Percentiles rank a stretch among this genome's conserved stretches.
phyloP scores from a whole-genome alignment of 2,113 vertebrate genomes.

The Todiramphus chloris region DNA sequence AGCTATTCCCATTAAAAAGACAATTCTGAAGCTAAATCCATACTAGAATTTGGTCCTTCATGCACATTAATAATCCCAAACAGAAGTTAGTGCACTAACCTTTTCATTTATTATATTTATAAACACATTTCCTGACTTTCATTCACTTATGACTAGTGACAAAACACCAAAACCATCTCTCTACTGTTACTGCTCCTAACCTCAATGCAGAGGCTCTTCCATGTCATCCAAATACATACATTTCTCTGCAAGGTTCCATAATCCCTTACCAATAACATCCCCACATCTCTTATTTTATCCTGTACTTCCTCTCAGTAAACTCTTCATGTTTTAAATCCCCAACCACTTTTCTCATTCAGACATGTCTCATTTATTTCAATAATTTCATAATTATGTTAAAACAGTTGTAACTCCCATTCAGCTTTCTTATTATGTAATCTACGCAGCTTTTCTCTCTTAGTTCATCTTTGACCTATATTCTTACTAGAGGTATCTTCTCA shows the following conservation, averaged over 20 bases:
- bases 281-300: background rate
- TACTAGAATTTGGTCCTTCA: background rate
- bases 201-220: background rate
- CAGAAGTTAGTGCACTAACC: background rate
- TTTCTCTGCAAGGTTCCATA: background rate
- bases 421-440: background rate
- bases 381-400: conserved; percentile 7
- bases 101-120: background rate
- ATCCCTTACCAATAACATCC: background rate
- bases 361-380: background rate
- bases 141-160: background rate
- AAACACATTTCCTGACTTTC: background rate
- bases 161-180: background rate
- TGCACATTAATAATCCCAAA: background rate
- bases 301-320: background rate
- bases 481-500: background rate
- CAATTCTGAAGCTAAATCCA: background rate
- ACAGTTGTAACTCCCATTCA: conserved; percentile 36
- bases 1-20: background rate
- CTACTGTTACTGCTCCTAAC: background rate
- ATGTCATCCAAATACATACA: background rate
- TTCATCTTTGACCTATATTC: conserved; percentile 26
- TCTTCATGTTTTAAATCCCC: conserved; percentile 25
- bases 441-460: conserved; percentile 1
- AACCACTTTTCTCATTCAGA: background rate